Percentiles rank a stretch among this genome's conserved stretches.
phyloP scores from a whole-genome alignment of 2,888 invertebrate genomes.

The Geotrupes spiniger region DNA sequence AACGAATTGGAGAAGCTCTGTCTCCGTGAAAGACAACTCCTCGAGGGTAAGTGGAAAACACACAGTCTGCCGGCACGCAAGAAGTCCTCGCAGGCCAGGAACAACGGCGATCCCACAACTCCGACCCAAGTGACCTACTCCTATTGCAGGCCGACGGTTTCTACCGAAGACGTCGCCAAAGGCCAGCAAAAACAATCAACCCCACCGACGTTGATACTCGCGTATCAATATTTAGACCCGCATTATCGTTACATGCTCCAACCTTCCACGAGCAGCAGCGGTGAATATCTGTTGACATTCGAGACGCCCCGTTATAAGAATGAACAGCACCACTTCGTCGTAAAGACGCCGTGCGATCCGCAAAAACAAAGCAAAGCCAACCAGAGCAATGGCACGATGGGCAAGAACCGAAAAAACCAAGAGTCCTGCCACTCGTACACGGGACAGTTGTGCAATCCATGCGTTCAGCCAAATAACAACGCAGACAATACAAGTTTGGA shows the following conservation, averaged over 20 bases:
- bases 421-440: conserved; percentile 38
- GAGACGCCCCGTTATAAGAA: conserved; percentile 63
- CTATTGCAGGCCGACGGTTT: conserved; percentile 75
- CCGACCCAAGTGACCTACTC: conserved; percentile 52
- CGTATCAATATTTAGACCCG: conserved; percentile 65
- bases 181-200: conserved; percentile 44
- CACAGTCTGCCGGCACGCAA: conserved; percentile 85
- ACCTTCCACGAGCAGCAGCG: conserved; percentile 63
- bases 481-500: conserved; percentile 77
- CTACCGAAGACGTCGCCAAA: conserved; percentile 76
- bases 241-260: conserved; percentile 70
- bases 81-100: conserved; percentile 53
- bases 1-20: conserved; percentile 79
- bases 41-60: conserved; percentile 86
- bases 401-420: conserved; percentile 38
- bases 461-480: conserved; percentile 60
- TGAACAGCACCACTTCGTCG: conserved; percentile 65
- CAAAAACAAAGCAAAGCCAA: conserved; percentile 41
- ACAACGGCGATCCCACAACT: conserved; percentile 53
- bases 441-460: conserved; percentile 69
- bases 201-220: conserved; percentile 46
- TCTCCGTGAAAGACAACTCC: conserved; percentile 75
- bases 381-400: conserved; percentile 30
- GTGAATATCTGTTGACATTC: conserved; percentile 70
- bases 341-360: conserved; percentile 56